Evolutionary conservation across 2,888 invertebrate species (phyloP), one percentile per base, ranked within the genome.

Genomic region (Lasioglossum lativentre): DNA sequence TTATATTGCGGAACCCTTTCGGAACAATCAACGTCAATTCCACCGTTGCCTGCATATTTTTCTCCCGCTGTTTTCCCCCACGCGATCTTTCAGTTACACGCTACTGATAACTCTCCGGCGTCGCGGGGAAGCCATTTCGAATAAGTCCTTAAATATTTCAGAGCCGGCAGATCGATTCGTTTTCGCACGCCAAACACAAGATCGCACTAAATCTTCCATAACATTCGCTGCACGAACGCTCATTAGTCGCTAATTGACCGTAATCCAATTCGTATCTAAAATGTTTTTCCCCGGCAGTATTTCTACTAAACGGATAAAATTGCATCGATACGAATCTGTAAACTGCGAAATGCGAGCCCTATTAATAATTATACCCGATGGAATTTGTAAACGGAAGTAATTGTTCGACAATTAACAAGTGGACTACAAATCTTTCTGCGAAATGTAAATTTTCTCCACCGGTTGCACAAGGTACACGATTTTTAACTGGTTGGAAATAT

Each of bases 1-100:
- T 40, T 56, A 59, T 78, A 72, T 71, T 72, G 71, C 34, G 56
- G 59, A 71, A 56, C 71, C 71, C 56, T 78, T 78, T 71, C 78
- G 30, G 56, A 42, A 30, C 78, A 40, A 71, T 78, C 78, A 56
- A 72, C 40, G 71, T 71, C 42, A 78, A 56, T 56, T 78, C n/a
- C 71, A 30, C 56, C 42, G 30, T 27, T 23, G 56, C 56, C 42
- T 72, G 30, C 56, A 59, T 19, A 40, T 72, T 71, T 72, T 78
- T 71, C 72, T n/a, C 56, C 75, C 30, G 75, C 47, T 40, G 34
- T 56, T 56, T 72, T 59, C 71, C 16, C 56, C 27, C 78, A 70
- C 72, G 72, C 78, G 56, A 72, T 78, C 56, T 59, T 66, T 59
- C 56, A 30, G 27, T 71, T 59, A 59, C 78, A 72, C 70, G 52